Conservation (phyloP, 2,888 invertebrate species). For the Andricus quercusramuli region DNA sequence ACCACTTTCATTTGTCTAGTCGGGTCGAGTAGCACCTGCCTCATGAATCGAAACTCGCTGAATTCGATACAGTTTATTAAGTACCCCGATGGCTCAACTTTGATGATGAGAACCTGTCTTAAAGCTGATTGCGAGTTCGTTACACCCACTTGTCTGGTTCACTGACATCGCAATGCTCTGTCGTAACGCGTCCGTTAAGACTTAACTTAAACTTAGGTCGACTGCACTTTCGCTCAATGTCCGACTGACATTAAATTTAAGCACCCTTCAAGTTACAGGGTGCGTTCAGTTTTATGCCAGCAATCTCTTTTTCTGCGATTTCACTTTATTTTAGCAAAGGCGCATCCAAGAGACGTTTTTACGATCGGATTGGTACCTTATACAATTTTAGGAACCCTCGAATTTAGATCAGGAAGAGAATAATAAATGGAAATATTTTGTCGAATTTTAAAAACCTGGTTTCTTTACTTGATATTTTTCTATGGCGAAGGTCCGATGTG, state of each 20-base stretch:
- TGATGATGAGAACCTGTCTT: conserved; percentile 40
- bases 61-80: conserved; percentile 21
- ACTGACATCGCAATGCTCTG: conserved; percentile 38
- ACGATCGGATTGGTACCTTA: background rate
- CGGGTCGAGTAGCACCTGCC: conserved; percentile 44
- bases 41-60: conserved; percentile 47
- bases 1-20: conserved; percentile 49
- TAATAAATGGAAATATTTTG: background rate
- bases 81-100: conserved; percentile 16
- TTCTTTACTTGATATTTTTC: no score
- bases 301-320: background rate
- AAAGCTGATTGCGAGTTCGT: conserved; percentile 39
- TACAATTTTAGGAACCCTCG: background rate
- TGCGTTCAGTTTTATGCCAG: conserved; percentile 1
- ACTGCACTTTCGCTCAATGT: conserved; percentile 38
- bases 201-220: conserved; percentile 30
- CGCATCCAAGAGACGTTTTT: background rate
- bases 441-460: no score
- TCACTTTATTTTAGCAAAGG: background rate
- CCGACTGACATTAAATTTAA: conserved; percentile 37
- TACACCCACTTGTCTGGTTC: conserved; percentile 41
- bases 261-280: conserved; percentile 18
- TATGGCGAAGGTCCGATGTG: no score
- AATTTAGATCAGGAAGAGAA: background rate
- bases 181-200: conserved; percentile 17